Base-by-base conservation (phyloP, 2,888 invertebrate genomes). In the Blastobasis lacticolella region DNA sequence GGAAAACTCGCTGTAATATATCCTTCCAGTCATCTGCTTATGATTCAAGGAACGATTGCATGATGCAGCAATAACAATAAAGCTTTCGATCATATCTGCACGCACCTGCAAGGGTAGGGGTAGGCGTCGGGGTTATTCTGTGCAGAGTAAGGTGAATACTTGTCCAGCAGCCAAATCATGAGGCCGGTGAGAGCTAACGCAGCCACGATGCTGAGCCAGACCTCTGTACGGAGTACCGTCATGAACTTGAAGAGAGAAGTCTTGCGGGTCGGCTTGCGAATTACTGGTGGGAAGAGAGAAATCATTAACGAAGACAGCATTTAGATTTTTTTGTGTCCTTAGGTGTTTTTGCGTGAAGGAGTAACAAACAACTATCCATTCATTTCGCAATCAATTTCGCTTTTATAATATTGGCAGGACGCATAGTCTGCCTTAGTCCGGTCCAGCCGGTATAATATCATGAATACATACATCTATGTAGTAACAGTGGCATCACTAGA, bases 241-340 rank as follows among this genome's bases (percentile, higher is more conserved):
- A 97, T 96, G 82, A 97, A 97, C 78, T 96, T 96, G 79, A 97
- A 97, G 0, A 97, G 86, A 0, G 96, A 95, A 0, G 95, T 94
- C 73, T 94, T 93, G 0, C 93, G 89, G 0, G 81, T 78, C 0
- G 95, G 95, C 66, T 96, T 95, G 5, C 96, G 90, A 78, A 97
- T 96, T 0, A 94, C 96, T 95, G 71, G 9, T 5, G 10, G 10
- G 9, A 10, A 42, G 9, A 7, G 7, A 42, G 3, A 23, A 23
- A 23, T 23, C 2, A 23, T 23, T 23, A 23, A 80, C 82, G 23
- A 48, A 38, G 41, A 43, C 48, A 10, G 44, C 44, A 44, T 44
- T 3, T 41, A 3, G 7, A 9, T 37, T 38, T 46, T 1, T 4
- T 48, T 10, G 49, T 53, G 8, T 50, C 55, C 3, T 1, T 37